Evolutionary conservation across 2,888 invertebrate species (phyloP), one percentile per base, ranked within the genome.

Genomic region (Hyppa rectilinea): DNA sequence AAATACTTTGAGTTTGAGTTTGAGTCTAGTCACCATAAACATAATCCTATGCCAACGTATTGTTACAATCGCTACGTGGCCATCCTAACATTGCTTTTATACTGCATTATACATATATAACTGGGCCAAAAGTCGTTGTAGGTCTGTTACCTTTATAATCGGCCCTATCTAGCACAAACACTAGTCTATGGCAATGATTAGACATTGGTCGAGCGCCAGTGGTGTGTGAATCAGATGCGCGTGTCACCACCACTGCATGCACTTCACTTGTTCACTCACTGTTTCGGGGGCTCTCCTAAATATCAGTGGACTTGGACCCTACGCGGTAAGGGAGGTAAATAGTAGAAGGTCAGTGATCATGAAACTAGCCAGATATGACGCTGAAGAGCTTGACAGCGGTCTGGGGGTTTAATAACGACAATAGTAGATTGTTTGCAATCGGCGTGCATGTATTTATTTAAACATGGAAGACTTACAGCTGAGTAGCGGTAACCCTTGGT

Each of bases 201-300:
- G 93, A 88, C 90, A 89, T 88, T 91, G 91, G 88, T 88, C 87
- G 86, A 75, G 87, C 85, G 83, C 76, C 92, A 91, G 88, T 90
- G 92, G 88, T 78, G 90, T 87, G 93, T 85, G 85, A 89, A 87
- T 84, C 83, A 84, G 86, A 87, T 88, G 88, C 90, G 91, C 81
- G 83, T 81, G 84, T 81, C 79, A 79, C 20, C 60, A 38, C 49
- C 82, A 82, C 73, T 82, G 75, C 61, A 68, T 75, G 71, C 81
- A 75, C 78, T 82, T 65, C 71, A 65, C 62, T 80, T 66, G 71
- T 23, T 73, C 69, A 72, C 73, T 61, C 38, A 63, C 71, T 71
- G 60, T 23, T 56, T 7, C n/a, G 47, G 36, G 61, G 31, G 61
- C 31, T 62, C 63, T 34, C 58, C 53, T 50, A 61, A 60, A 71